phyloP scores from a whole-genome alignment of 2,797 vertebrate species.

The Chrosomus eos region DNA sequence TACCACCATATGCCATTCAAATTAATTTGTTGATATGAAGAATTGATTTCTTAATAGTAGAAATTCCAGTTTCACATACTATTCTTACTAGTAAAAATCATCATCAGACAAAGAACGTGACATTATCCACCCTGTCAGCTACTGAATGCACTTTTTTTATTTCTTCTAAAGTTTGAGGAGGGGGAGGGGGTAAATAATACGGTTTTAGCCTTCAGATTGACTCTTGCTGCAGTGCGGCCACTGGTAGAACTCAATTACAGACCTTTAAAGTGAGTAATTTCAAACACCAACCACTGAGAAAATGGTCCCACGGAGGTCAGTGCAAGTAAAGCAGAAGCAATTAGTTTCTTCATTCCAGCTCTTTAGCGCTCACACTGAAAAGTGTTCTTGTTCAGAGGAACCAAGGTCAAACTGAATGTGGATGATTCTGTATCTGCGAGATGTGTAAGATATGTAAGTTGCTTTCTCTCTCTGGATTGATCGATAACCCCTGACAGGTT shows the following conservation, averaged over 20 bases:
- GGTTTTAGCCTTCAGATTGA: not conserved
- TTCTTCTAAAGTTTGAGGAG: not conserved
- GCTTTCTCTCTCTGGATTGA: not conserved
- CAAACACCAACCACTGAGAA: slow-evolving; percentile 51
- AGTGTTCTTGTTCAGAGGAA: slow-evolving; percentile 2
- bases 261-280: slow-evolving; percentile 43
- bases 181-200: not conserved
- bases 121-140: not conserved
- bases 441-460: not conserved
- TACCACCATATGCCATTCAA: too few relatives aligned
- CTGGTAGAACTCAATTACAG: slow-evolving; percentile 46
- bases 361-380: slow-evolving; percentile 18
- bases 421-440: slow-evolving; percentile 4
- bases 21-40: too few relatives aligned
- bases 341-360: slow-evolving; percentile 24
- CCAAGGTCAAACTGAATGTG: slow-evolving; percentile 16
- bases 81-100: too few relatives aligned
- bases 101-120: not conserved
- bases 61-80: too few relatives aligned
- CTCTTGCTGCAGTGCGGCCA: not conserved
- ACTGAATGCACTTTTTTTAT: not conserved
- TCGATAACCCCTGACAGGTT: not conserved
- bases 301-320: slow-evolving; percentile 22
- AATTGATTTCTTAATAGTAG: too few relatives aligned
- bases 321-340: slow-evolving; percentile 39